These are phyloP conservation scores for Drepanosiphum platanoidis DNA, from an alignment of 2,888 invertebrate genomes.

Conservation along the genomic window DNA sequence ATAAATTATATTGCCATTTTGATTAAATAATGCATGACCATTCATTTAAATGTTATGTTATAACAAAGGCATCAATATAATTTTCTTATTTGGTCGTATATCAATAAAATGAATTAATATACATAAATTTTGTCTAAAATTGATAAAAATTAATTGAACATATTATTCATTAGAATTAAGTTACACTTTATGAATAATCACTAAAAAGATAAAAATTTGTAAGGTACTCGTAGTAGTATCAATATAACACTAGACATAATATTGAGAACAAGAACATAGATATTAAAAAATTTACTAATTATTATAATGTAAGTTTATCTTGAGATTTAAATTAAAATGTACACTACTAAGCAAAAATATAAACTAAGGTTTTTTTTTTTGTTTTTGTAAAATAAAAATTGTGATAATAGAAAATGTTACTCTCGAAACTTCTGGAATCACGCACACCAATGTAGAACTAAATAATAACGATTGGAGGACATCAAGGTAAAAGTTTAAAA, in stretches of 20 bases:
- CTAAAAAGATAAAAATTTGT: constrained; percentile 56
- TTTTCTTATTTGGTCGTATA: constrained; percentile 30
- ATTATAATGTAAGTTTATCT: constrained; percentile 40
- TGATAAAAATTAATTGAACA: constrained; percentile 52
- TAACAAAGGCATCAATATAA: constrained; percentile 27
- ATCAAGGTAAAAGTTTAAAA: constrained; percentile 20
- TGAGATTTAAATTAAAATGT: constrained; percentile 50
- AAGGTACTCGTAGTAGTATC: constrained; percentile 42
- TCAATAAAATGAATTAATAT: constrained; percentile 35
- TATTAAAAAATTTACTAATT: constrained; percentile 25
- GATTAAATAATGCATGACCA: constrained; percentile 48
- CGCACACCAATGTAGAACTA: constrained; percentile 34
- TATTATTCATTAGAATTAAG: constrained; percentile 55
- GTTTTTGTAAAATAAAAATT: constrained; percentile 46
- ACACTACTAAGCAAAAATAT: constrained; percentile 54
- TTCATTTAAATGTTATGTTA: constrained; percentile 10
- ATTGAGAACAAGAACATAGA: constrained; percentile 50
- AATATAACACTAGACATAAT: constrained; percentile 38
- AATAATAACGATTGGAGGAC: constrained; percentile 37
- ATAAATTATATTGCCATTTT: constrained; percentile 46
- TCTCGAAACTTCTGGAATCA: constrained; percentile 39
- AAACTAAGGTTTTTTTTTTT: constrained; percentile 42
- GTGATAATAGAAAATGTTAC: constrained; percentile 49
- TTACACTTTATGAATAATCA: constrained; percentile 37
- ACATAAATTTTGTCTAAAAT: constrained; percentile 54